Conservation (phyloP, 2,113 vertebrate species). For the Bos indicus region DNA sequence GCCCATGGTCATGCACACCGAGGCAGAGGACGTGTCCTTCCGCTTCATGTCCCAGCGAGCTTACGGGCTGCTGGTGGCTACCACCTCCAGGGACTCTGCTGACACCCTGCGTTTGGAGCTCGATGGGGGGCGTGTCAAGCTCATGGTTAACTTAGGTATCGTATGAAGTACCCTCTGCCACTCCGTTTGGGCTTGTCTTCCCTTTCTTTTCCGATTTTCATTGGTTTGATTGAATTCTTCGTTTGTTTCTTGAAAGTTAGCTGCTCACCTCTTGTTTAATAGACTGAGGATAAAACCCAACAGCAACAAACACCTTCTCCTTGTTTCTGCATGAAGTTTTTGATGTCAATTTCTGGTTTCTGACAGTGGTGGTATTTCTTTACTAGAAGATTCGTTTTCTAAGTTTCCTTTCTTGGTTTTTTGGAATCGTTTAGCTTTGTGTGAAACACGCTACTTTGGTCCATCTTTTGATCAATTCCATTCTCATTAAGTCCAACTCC, state of each 20-base stretch:
- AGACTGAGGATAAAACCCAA: constrained; percentile 65
- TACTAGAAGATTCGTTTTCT: constrained; percentile 80
- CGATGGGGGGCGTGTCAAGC: constrained; percentile 94
- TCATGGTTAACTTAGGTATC: constrained; percentile 99
- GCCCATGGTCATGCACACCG: constrained; percentile 94
- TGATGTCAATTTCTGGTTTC: constrained; percentile 84
- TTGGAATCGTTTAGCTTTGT: constrained; percentile 84
- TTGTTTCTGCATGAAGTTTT: constrained; percentile 87
- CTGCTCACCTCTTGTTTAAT: constrained; percentile 71
- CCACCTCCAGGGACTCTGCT: constrained; percentile 93
- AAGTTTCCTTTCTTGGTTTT: constrained; percentile 85
- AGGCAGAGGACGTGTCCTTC: constrained; percentile 97
- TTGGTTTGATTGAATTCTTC: constrained; percentile 78
- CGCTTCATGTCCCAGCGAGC: constrained; percentile 98
- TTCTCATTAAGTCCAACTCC: constrained; percentile 73
- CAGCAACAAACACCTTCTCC: constrained; percentile 76
- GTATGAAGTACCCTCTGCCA: constrained; percentile 79
- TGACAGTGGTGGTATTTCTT: constrained; percentile 77
- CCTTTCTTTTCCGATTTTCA: constrained; percentile 66
- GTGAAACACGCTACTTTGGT: constrained; percentile 86
- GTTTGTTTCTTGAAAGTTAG: constrained; percentile 76
- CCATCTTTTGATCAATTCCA: constrained; percentile 90
- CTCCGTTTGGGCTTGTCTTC: constrained; percentile 82
- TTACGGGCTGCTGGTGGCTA: constrained; percentile 94
- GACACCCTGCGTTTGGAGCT: constrained; percentile 95